Conservation (phyloP, 2,113 vertebrate species). For the Notothenia coriiceps region DNA sequence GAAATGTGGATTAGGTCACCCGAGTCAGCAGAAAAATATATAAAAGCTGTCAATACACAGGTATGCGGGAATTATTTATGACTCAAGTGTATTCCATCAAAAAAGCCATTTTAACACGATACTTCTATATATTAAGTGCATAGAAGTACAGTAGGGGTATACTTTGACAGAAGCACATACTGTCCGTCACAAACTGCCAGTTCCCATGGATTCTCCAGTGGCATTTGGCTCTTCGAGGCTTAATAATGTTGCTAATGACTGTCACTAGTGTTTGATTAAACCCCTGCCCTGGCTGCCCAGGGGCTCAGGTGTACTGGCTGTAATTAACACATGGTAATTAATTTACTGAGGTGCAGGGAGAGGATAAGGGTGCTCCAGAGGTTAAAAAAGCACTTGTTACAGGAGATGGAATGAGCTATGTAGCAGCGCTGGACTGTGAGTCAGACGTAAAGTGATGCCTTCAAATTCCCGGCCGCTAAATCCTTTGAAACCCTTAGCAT, state of each 20-base stretch:
- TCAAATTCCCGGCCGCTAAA: conserved; percentile 21
- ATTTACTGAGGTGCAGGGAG: conserved; percentile 68
- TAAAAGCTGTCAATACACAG: conserved; percentile 31
- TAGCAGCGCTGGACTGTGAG: not conserved
- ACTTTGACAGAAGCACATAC: not conserved
- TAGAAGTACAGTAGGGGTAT: not conserved
- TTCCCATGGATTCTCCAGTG: conserved; percentile 45
- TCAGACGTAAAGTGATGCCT: not conserved
- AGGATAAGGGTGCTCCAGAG: conserved; percentile 58
- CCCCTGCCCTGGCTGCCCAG: conserved; percentile 52
- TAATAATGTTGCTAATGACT: conserved; percentile 81
- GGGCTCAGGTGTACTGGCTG: conserved; percentile 77
- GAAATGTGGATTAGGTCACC: conserved; percentile 2
- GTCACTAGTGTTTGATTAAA: conserved; percentile 79
- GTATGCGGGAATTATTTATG: conserved; percentile 39
- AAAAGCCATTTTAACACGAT: not conserved
- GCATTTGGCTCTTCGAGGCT: conserved; percentile 56
- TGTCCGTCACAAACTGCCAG: conserved; percentile 24
- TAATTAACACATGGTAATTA: conserved; percentile 84
- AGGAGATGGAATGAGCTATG: conserved; percentile 17
- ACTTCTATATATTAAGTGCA: conserved; percentile 7
- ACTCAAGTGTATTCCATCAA: not conserved
- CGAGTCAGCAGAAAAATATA: conserved; percentile 37
- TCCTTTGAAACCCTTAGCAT: conserved; percentile 17
- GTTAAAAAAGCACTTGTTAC: conserved; percentile 57